Evolutionary conservation across 2,113 vertebrate species (phyloP), one percentile per base, ranked within the genome.

Genomic region (Oceanodroma tethys): DNA sequence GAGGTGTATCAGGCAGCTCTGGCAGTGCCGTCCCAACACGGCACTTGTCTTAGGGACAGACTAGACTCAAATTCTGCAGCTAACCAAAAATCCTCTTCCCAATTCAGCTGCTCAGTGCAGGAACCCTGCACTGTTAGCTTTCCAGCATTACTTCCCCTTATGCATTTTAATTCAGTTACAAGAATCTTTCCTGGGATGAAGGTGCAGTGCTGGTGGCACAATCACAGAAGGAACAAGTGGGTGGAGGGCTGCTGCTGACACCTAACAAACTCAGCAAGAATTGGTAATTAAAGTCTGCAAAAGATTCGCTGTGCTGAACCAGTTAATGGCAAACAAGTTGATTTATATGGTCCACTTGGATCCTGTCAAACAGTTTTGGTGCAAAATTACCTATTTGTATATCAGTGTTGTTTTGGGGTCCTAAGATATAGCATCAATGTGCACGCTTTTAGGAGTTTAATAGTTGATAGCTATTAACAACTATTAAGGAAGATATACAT

Each of bases 371-470:
- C 7, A 78, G 25, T 17, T 32, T 58, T 43, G 27, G 38, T 53
- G 43, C 40, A 65, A 67, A 84, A 50, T 32, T 4, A 91, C 16
- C 8, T n/a, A 13, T 34, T 36, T 86, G 38, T 47, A 6, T 62
- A 32, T 29, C 1, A 0, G 32, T 0, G 0, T 18, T 59, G 26
- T 2, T 75, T 43, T 63, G 40, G n/a, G 43, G 29, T 62, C 47
- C 42, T 34, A 56, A 47, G 7, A 47, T 23, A 40, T 1, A 52
- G 29, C 7, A 50, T 38, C 36, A 30, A 10, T 13, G 32, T 11
- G 27, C 15, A 53, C 2, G 0, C 16, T 75, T 88, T 52, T 29
- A 75, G 12, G 30, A 65, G 20, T 72, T 88, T 32, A 90, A 70
- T 13, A 72, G 22, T 25, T 56, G 21, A 56, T 16, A 56, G 14